Conservation (phyloP, 2,113 vertebrate genomes). For the Hassar affinis region DNA sequence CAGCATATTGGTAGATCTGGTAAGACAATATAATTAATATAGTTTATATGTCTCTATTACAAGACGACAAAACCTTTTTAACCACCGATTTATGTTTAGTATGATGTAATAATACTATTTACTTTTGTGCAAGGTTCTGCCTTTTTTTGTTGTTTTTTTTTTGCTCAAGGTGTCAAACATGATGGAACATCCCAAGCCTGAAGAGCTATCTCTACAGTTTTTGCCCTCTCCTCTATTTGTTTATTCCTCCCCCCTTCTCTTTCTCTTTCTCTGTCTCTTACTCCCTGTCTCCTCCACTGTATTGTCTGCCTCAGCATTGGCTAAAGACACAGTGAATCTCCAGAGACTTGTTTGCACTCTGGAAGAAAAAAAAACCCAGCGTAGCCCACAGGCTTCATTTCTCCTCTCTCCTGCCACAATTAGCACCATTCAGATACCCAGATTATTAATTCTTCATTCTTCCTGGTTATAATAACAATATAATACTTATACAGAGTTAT, state of each 20-base stretch:
- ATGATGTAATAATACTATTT: not conserved
- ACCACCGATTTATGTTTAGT: not conserved
- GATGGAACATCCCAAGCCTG: not conserved
- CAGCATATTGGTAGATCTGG: too few species aligned
- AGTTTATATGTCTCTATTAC: not conserved
- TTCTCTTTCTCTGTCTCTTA: not conserved
- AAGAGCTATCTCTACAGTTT: not conserved
- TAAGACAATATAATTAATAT: too few species aligned
- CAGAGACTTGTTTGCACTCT: conserved; percentile 12
- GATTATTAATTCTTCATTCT: not conserved
- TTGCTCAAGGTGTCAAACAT: not conserved
- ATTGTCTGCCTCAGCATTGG: conserved; percentile 44
- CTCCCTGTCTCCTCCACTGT: conserved; percentile 15
- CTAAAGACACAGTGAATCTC: conserved; percentile 24
- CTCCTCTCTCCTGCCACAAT: not conserved
- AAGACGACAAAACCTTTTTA: not conserved
- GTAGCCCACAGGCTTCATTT: not conserved
- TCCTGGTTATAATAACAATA: not conserved
- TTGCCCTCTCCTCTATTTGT: not conserved
- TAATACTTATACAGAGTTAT: not conserved
- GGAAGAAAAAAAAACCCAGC: conserved; percentile 9
- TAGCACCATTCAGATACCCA: conserved; percentile 2
- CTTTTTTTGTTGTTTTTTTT: not conserved
- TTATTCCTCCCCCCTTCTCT: not conserved
- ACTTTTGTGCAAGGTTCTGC: not conserved